These are phyloP conservation scores for Schlechtendalia chinensis DNA, from an alignment of 1,140 invertebrate genomes.

Conservation along the genomic window DNA sequence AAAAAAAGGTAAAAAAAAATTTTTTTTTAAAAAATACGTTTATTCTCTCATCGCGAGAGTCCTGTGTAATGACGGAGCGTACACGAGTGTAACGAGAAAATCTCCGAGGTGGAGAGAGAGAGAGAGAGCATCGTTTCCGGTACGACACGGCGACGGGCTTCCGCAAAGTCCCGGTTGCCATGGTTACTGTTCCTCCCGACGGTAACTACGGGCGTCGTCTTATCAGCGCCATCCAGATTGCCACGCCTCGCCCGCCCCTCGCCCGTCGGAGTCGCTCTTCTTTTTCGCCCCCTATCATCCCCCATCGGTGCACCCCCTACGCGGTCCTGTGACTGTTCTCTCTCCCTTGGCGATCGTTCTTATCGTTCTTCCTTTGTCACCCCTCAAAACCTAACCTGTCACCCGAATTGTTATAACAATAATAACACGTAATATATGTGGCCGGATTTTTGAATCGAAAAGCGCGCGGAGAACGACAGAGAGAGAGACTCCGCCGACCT, in stretches of 20 bases:
- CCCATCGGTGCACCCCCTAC: too few species aligned
- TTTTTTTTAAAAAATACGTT: constrained; percentile 35
- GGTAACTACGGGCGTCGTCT: constrained; percentile 49
- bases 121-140: constrained; percentile 49
- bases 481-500: constrained; percentile 10
- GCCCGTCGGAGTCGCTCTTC: constrained; percentile 1
- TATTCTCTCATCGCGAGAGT: constrained; percentile 12
- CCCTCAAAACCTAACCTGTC: constrained; percentile 45
- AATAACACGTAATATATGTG: constrained; percentile 33
- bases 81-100: constrained; percentile 50
- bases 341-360: constrained; percentile 10
- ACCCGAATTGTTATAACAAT: constrained; percentile 48
- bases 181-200: constrained; percentile 27
- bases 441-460: constrained; percentile 27
- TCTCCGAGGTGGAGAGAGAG: constrained; percentile 47
- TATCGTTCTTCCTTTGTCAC: constrained; percentile 45
- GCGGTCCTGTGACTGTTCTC: too few species aligned
- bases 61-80: too few species aligned
- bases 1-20: too few species aligned
- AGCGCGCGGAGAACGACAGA: too few species aligned
- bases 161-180: constrained; percentile 35
- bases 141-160: constrained; percentile 43
- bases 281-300: not conserved
- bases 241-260: constrained; percentile 42
- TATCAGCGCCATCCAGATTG: constrained; percentile 49